Evolutionary conservation across 1,140 invertebrate species (phyloP).

Genomic region (Heliconius congener): DNA sequence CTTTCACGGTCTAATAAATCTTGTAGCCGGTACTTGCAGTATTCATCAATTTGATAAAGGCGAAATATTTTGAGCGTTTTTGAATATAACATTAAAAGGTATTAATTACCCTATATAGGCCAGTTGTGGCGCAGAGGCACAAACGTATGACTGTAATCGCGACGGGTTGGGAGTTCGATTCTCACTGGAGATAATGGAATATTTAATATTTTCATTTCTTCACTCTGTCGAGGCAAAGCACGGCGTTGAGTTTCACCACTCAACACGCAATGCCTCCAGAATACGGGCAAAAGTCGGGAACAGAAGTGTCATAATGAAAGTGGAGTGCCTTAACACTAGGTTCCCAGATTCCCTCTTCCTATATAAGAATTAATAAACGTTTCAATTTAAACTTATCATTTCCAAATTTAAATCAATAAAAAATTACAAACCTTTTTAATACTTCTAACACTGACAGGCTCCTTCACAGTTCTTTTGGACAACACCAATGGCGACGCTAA

Average conservation of each 20-base stretch:
- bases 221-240: not conserved
- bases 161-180: no score
- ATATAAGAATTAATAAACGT: no score
- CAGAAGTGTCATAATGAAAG: no score
- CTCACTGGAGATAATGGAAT: no score
- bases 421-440: conserved; percentile 57
- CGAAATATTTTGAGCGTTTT: not conserved
- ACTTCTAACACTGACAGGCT: conserved; percentile 52
- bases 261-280: not conserved
- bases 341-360: not conserved
- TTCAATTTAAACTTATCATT: not conserved
- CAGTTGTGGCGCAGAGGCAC: no score
- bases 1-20: conserved; percentile 54
- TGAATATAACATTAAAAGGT: no score
- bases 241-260: not conserved
- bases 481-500: conserved; percentile 72
- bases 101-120: no score
- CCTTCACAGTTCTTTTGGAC: conserved; percentile 56
- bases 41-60: not conserved
- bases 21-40: conserved; percentile 35
- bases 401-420: not conserved
- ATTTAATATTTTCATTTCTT: no score
- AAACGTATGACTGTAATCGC: no score
- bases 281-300: not conserved
- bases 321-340: not conserved